Base-by-base conservation (phyloP, 2,888 invertebrate genomes). In the Diarsia mendica region DNA sequence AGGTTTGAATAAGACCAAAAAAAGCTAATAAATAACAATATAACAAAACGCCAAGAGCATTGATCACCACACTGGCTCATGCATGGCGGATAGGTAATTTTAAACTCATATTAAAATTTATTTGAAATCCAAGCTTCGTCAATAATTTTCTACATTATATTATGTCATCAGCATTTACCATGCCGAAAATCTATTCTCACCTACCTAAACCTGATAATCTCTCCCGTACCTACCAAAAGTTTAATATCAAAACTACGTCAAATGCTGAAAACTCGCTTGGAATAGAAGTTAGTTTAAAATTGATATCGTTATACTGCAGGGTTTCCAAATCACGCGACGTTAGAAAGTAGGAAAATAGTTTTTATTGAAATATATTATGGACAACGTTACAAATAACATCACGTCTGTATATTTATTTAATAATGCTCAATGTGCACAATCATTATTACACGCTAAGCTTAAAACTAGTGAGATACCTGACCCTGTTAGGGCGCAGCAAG, bases 191-290 rank as follows among this genome's bases (percentile, higher is more conserved):
- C 80, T 46, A 28, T 11, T 18, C 48, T 51, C 28, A n/a, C 44
- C 46, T 6, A 60, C 18, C 15, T 11, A 33, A 77, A 80, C 28
- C 10, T 48, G 15, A 39, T 64, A 77, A 72, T 73, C 73, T 55
- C 49, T 6, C 18, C 28, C 49, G 10, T 15, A 70, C 5, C 15
- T 15, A 70, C 5, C 15, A 5, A 51, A 77, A 77, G 33, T 80
- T 77, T 64, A 55, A 55, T 55, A 80, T 44, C 44, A 44, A 64
- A 80, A 80, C 55, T 49, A 73, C 48, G 13, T 18, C 15, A 64
- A 80, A 80, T 55, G 55, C 44, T 80, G 63, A 80, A 64, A 77
- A 64, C 73, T 64, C 55, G 72, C 72, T 72, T 63, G 10, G 15
- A 46, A 80, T 63, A 63, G 53, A 28, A 53, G 28, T 44, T 39